phyloP scores from a whole-genome alignment of 2,797 vertebrate species.

The Sebastes taczanowskii region DNA sequence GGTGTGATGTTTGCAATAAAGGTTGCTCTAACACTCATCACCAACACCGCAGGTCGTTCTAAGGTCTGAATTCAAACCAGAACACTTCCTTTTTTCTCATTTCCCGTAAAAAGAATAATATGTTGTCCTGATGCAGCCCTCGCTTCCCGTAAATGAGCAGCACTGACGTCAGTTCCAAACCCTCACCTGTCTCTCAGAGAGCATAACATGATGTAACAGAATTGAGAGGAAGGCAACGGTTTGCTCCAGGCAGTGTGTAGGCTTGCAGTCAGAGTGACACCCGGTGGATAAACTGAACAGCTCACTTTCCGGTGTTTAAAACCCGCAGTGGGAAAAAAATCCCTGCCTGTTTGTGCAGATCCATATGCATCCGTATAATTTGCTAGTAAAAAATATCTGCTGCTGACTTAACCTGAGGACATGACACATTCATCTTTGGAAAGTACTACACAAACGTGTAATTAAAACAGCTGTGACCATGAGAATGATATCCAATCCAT shows the following conservation, averaged over 20 bases:
- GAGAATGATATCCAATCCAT: background rate
- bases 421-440: background rate
- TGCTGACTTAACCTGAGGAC: background rate
- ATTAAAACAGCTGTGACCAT: conserved; percentile 3
- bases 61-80: background rate
- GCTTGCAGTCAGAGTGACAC: conserved; percentile 62
- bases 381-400: background rate
- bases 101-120: background rate
- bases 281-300: conserved; percentile 63
- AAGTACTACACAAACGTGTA: background rate
- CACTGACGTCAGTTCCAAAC: conserved; percentile 25
- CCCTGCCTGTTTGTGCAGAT: conserved; percentile 3
- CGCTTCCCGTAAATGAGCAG: conserved; percentile 13
- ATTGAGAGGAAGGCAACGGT: background rate
- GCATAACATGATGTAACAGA: background rate
- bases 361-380: background rate
- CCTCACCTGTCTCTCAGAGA: conserved; percentile 21
- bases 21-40: background rate
- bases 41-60: background rate
- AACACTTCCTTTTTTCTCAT: background rate
- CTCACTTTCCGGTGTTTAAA: conserved; percentile 26
- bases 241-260: background rate
- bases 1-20: background rate
- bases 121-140: background rate
- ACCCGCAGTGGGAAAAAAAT: background rate